Conservation (phyloP, 2,888 invertebrate species). For the Gymnocheta viridis region DNA sequence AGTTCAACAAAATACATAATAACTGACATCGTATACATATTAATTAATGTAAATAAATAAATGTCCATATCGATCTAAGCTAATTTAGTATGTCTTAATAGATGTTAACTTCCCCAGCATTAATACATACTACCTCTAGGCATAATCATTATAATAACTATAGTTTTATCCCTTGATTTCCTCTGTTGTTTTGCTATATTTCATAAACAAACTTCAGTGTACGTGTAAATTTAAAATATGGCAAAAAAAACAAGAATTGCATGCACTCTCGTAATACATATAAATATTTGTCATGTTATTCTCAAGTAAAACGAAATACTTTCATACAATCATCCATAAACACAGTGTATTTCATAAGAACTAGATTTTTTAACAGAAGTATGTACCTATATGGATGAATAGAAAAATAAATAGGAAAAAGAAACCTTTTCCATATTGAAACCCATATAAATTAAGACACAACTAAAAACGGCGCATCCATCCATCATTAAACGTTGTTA, state of each 20-base stretch:
- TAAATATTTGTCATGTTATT: conserved; percentile 44
- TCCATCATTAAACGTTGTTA: conserved; percentile 28
- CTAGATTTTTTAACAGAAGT: conserved; percentile 46
- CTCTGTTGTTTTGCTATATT: conserved; percentile 9
- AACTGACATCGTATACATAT: background rate
- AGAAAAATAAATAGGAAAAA: background rate
- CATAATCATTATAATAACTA: conserved; percentile 50
- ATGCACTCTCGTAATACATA: background rate
- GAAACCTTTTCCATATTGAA: conserved; percentile 4
- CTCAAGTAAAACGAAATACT: background rate
- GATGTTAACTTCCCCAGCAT: conserved; percentile 14
- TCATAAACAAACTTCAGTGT: conserved; percentile 30
- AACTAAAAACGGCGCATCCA: conserved; percentile 40
- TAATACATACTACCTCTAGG: conserved; percentile 6
- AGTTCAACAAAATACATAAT: too few species aligned
- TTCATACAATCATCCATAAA: background rate
- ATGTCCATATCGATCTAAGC: too few species aligned
- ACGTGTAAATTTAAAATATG: conserved; percentile 3
- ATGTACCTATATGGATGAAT: too few species aligned
- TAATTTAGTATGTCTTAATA: too few species aligned
- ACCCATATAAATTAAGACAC: conserved; percentile 10
- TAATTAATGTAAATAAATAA: too few species aligned
- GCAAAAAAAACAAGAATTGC: conserved; percentile 3
- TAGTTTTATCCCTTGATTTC: conserved; percentile 57
- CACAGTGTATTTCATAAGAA: conserved; percentile 34